Percentiles rank a stretch among this genome's conserved stretches.
These are phyloP conservation scores for Dicrurus megarhynchus DNA, from an alignment of 2,113 vertebrate genomes.

Conservation along the genomic window DNA sequence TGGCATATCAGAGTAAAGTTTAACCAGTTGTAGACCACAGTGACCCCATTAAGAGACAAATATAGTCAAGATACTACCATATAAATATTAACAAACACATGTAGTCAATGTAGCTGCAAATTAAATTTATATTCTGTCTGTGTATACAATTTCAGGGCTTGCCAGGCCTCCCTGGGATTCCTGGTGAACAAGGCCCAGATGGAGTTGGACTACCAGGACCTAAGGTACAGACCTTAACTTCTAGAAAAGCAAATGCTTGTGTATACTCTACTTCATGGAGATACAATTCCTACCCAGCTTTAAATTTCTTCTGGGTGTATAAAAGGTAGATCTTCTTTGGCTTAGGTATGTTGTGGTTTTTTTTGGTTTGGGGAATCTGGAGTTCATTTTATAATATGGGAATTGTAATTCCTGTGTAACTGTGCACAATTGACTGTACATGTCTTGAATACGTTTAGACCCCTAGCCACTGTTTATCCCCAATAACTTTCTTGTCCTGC, in stretches of 20 bases:
- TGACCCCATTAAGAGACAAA: background rate
- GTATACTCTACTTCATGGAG: background rate
- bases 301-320: background rate
- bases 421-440: background rate
- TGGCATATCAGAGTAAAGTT: background rate
- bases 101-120: background rate
- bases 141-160: conserved; percentile 73
- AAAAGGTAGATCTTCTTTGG: background rate
- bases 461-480: background rate
- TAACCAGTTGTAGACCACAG: background rate
- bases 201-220: conserved; percentile 85
- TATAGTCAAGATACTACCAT: background rate
- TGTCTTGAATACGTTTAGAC: background rate
- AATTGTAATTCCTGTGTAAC: background rate
- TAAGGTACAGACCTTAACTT: conserved; percentile 75
- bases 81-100: background rate
- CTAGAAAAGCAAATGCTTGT: background rate
- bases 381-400: background rate
- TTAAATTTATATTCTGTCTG: background rate
- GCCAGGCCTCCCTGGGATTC: conserved; percentile 80
- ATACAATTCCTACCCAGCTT: background rate
- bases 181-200: conserved; percentile 81
- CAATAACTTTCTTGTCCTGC: background rate
- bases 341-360: background rate
- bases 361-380: background rate